Conservation (phyloP, 2,113 vertebrate genomes). For the Tupaia tana region DNA sequence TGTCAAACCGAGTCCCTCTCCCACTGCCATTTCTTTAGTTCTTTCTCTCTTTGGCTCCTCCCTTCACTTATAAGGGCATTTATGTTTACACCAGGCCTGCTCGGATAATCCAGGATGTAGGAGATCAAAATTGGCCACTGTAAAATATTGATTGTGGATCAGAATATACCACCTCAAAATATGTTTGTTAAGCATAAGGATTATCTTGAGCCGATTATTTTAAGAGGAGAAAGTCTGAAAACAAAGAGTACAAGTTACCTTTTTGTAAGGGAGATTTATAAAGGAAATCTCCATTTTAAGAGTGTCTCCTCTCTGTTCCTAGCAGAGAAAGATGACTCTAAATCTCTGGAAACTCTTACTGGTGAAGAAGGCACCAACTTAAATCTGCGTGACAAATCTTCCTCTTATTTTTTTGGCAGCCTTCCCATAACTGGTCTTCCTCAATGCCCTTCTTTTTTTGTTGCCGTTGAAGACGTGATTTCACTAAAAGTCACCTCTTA, state of each 20-base stretch:
- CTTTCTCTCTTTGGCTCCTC: too few species aligned
- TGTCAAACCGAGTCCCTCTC: not conserved
- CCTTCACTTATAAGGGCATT: not conserved
- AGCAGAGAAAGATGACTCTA: not conserved
- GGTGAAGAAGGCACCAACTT: not conserved
- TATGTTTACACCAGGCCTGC: not conserved
- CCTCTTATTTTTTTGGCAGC: not conserved
- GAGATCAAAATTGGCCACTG: not conserved
- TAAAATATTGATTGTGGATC: not conserved
- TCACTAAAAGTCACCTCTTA: not conserved
- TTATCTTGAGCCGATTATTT: not conserved
- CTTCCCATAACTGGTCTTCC: not conserved
- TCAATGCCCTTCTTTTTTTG: not conserved
- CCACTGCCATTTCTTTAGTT: not conserved
- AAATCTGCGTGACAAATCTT: not conserved
- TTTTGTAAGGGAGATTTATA: not conserved
- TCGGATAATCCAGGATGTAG: not conserved
- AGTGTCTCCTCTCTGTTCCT: not conserved
- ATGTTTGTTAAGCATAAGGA: not conserved
- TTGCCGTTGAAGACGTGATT: not conserved
- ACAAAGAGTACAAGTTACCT: not conserved
- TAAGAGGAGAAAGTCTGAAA: not conserved
- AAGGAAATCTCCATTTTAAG: not conserved
- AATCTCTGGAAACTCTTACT: not conserved
- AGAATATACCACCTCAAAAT: not conserved